Percentiles rank a stretch among this genome's conserved stretches.
Conservation (phyloP, 2,113 vertebrate species). For the Catharus minimus region DNA sequence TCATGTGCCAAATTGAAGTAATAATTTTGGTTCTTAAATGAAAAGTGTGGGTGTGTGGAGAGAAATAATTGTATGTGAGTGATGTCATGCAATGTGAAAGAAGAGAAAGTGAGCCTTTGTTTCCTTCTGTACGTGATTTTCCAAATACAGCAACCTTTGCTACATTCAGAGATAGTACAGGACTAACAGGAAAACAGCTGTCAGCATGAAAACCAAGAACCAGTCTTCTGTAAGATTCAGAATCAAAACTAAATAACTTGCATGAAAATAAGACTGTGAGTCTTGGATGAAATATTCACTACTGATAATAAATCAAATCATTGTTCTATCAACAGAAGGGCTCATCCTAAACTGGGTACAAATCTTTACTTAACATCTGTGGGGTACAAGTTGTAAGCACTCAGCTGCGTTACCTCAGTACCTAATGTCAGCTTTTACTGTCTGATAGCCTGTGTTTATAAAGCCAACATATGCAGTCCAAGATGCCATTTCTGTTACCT, state of each 20-base stretch:
- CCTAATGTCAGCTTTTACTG: background rate
- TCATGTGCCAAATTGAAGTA: background rate
- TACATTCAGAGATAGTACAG: background rate
- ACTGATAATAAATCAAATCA: background rate
- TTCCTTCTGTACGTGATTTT: background rate
- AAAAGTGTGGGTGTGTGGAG: background rate
- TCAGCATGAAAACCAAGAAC: background rate
- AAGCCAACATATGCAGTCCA: background rate
- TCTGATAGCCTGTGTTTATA: background rate
- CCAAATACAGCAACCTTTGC: background rate
- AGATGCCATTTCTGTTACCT: background rate
- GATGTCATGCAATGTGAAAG: background rate
- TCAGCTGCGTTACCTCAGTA: background rate
- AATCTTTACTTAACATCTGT: background rate
- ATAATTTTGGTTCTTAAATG: background rate
- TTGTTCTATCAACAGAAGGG: background rate
- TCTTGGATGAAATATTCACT: background rate
- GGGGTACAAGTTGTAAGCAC: background rate
- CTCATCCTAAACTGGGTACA: background rate
- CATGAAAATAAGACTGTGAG: background rate
- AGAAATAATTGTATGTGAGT: background rate
- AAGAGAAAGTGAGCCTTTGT: background rate
- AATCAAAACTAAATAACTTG: conserved; percentile 11
- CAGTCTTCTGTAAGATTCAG: conserved; percentile 14
- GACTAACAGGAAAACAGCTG: background rate